Conservation (phyloP, 2,113 vertebrate species). For the Varanus komodoensis region DNA sequence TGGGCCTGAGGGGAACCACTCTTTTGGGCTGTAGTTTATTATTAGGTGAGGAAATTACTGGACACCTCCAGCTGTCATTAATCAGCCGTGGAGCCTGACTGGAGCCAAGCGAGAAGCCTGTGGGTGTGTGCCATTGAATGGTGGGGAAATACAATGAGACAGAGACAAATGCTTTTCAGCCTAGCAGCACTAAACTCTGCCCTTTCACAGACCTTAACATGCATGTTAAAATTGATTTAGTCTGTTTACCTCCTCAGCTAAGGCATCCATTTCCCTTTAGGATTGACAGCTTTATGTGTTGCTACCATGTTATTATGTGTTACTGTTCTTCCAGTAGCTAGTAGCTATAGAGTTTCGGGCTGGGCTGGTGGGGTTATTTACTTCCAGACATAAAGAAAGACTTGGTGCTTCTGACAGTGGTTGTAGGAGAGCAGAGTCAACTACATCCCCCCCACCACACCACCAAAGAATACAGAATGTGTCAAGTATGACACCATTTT, state of each 20-base stretch:
- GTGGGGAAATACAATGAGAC: constrained; percentile 84
- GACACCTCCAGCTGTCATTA: constrained; percentile 93
- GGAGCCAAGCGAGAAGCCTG: constrained; percentile 87
- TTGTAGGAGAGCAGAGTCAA: constrained; percentile 42
- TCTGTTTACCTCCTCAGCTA: constrained; percentile 80
- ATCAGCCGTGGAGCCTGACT: constrained; percentile 88
- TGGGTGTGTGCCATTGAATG: constrained; percentile 77
- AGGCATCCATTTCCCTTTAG: constrained; percentile 83
- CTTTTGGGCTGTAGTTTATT: constrained; percentile 80
- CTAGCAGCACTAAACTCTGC: constrained; percentile 77
- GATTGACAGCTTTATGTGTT: constrained; percentile 90
- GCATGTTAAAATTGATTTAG: constrained; percentile 89
- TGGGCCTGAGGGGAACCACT: constrained; percentile 70
- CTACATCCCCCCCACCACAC: no score
- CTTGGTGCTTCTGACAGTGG: constrained; percentile 16
- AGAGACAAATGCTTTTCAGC: constrained; percentile 87
- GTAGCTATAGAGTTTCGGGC: constrained; percentile 84
- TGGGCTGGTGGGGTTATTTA: constrained; percentile 69
- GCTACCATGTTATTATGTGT: constrained; percentile 88
- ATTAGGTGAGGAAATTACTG: constrained; percentile 87
- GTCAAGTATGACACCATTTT: constrained; percentile 72
- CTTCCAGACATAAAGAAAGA: constrained; percentile 80
- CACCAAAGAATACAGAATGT: constrained; percentile 76
- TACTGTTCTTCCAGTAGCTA: constrained; percentile 82
- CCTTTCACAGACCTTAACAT: constrained; percentile 81